A percentile compares a stretch with the other conserved stretches of the same genome.
These are phyloP conservation scores for Ginglymostoma cirratum DNA, from an alignment of 2,113 vertebrate species.

Conservation along the genomic window DNA sequence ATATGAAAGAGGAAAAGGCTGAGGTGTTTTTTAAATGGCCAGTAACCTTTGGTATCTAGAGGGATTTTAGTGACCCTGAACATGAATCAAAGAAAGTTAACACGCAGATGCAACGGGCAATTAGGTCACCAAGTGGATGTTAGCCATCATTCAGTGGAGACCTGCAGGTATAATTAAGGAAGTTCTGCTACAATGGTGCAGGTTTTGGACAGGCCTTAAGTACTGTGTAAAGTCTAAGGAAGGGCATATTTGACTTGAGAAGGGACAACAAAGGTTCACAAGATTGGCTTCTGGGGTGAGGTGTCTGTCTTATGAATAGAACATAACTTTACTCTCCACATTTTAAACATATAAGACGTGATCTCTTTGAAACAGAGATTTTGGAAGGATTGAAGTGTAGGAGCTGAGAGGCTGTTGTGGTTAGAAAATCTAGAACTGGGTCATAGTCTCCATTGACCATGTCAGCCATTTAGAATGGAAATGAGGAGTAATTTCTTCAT, in stretches of 20 bases:
- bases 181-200: not conserved
- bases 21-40: not conserved
- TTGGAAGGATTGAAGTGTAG: not conserved
- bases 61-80: not conserved
- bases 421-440: not conserved
- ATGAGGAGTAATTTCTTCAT: too few relatives aligned
- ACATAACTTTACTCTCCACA: not conserved
- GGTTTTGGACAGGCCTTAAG: not conserved
- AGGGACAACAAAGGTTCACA: not conserved
- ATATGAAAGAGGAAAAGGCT: not conserved
- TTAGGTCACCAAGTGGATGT: not conserved
- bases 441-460: too few relatives aligned
- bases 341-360: not conserved
- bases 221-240: not conserved
- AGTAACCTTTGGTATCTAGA: not conserved
- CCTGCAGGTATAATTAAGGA: not conserved
- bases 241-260: not conserved
- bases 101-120: not conserved
- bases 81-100: not conserved
- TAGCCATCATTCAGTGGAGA: not conserved
- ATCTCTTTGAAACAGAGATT: not conserved
- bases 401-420: not conserved
- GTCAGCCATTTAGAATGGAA: not conserved
- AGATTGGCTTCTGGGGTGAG: not conserved
- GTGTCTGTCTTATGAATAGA: not conserved